Evolutionary conservation across 2,113 vertebrate species (phyloP).

Genomic region (Theristicus caerulescens): DNA sequence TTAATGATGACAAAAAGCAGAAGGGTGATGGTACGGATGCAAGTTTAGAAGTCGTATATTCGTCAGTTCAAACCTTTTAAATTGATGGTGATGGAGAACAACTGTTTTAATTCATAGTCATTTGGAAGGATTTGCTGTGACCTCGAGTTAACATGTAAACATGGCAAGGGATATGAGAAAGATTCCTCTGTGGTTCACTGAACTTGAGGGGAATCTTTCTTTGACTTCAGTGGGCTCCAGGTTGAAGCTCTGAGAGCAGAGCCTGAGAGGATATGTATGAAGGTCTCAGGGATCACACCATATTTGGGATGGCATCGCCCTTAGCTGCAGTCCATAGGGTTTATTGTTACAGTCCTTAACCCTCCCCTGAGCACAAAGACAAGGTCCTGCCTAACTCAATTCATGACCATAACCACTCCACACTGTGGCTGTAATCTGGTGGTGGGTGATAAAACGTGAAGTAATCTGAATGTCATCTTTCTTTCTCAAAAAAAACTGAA

Average conservation of each 20-base stretch:
- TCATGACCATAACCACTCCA: neutral
- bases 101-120: conserved; percentile 35
- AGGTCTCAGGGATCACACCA: neutral
- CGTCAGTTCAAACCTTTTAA: conserved; percentile 37
- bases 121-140: conserved; percentile 34
- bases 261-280: neutral
- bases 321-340: neutral
- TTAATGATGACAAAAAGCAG: conserved; percentile 75
- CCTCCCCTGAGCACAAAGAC: neutral
- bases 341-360: neutral
- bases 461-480: neutral
- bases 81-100: conserved; percentile 46
- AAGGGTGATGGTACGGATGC: conserved; percentile 36
- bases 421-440: neutral
- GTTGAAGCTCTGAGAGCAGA: neutral
- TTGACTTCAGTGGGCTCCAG: neutral
- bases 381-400: neutral
- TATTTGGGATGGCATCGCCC: neutral
- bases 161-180: conserved; percentile 20
- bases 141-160: conserved; percentile 25
- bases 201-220: neutral
- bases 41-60: conserved; percentile 14
- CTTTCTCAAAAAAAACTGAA: neutral
- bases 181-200: neutral
- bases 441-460: neutral